Percentiles rank a stretch among this genome's conserved stretches.
Evolutionary conservation across 2,888 invertebrate genomes (phyloP).

Genomic region (Gryllus longicercus): DNA sequence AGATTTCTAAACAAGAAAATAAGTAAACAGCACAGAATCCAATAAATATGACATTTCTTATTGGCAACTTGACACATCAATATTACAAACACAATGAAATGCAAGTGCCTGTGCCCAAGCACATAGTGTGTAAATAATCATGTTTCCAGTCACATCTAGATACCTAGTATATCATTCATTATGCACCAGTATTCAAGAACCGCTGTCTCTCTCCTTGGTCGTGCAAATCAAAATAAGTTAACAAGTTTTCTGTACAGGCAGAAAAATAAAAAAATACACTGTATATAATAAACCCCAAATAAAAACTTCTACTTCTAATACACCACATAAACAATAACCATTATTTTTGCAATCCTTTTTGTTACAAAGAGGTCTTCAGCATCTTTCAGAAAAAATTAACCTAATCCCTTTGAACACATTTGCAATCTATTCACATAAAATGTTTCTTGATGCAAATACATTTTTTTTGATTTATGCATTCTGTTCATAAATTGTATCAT

Average conservation of each 20-base stretch:
- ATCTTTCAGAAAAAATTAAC: not conserved
- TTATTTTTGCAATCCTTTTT: not conserved
- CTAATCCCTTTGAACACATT: constrained; percentile 8
- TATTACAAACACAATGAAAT: not conserved
- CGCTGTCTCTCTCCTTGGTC: not conserved
- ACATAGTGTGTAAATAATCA: no score
- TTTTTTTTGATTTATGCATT: not conserved
- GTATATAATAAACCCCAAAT: not conserved
- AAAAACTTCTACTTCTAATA: not conserved
- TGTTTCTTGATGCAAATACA: constrained; percentile 6
- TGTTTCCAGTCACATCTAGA: not conserved
- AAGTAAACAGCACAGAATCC: not conserved
- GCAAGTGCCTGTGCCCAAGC: not conserved
- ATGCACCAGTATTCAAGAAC: not conserved
- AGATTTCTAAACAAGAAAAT: no score
- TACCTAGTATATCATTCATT: not conserved
- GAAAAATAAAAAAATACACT: constrained; percentile 11
- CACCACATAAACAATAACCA: constrained; percentile 1
- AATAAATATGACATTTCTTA: not conserved
- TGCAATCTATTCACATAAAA: constrained; percentile 5
- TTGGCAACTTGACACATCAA: not conserved
- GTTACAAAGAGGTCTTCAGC: not conserved
- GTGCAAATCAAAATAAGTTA: not conserved
- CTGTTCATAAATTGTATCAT: not conserved
- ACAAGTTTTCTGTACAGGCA: not conserved